These are phyloP conservation scores for Hyles lineata DNA, from an alignment of 2,888 invertebrate genomes.

Conservation along the genomic window DNA sequence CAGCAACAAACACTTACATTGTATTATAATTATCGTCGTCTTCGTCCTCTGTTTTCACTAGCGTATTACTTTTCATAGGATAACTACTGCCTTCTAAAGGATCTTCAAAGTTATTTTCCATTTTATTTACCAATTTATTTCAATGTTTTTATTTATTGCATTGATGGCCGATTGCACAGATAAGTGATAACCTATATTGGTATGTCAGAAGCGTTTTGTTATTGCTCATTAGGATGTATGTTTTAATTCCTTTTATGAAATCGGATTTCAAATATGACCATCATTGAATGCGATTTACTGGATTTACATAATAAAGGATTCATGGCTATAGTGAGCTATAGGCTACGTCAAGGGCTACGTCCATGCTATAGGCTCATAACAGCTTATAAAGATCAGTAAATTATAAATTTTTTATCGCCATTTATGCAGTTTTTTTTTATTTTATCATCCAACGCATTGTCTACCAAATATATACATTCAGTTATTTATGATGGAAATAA, in stretches of 20 bases:
- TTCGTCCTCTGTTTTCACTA: conserved; percentile 47
- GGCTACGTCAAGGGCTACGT: too few species aligned
- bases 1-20: conserved; percentile 38
- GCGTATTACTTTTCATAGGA: conserved; percentile 29
- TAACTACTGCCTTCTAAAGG: conserved; percentile 53
- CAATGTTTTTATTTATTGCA: neutral
- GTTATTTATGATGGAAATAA: too few species aligned
- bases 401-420: too few species aligned
- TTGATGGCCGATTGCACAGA: neutral
- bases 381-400: too few species aligned
- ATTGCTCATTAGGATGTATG: neutral
- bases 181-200: neutral
- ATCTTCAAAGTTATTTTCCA: conserved; percentile 38
- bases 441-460: too few species aligned
- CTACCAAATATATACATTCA: too few species aligned
- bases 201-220: conserved; percentile 11
- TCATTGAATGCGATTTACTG: too few species aligned
- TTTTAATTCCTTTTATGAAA: neutral
- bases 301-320: too few species aligned
- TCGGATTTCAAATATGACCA: neutral
- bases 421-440: too few species aligned
- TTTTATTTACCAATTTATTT: conserved; percentile 33
- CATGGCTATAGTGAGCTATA: too few species aligned
- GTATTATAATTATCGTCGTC: conserved; percentile 48
- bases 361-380: too few species aligned